Conservation (phyloP, 2,888 invertebrate genomes). For the Lithosia quadra region DNA sequence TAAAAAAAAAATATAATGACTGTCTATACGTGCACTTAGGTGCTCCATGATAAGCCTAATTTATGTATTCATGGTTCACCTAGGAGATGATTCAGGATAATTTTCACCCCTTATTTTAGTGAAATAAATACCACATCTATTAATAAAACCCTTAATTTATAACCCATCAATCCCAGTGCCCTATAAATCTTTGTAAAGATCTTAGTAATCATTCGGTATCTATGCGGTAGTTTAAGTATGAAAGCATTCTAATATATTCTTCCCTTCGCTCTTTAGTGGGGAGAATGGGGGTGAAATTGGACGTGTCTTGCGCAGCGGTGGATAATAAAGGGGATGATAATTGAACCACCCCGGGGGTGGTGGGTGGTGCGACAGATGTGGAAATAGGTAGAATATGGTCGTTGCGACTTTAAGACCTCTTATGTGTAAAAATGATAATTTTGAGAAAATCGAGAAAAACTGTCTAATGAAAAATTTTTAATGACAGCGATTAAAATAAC, state of each 20-base stretch:
- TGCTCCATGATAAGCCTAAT: too few relatives aligned
- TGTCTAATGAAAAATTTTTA: too few relatives aligned
- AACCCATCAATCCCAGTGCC: background rate
- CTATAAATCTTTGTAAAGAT: background rate
- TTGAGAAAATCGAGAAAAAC: too few relatives aligned
- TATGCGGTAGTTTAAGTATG: conserved; percentile 26
- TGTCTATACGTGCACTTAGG: too few relatives aligned
- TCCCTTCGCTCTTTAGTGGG: conserved; percentile 17
- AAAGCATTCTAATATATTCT: conserved; percentile 46
- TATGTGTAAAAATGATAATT: too few relatives aligned
- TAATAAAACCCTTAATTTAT: background rate
- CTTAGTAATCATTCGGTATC: background rate
- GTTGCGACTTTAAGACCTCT: too few relatives aligned
- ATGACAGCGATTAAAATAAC: too few relatives aligned
- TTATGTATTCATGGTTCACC: too few relatives aligned
- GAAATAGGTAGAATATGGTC: conserved; percentile 33
- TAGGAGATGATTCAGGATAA: too few relatives aligned
- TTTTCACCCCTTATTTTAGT: background rate
- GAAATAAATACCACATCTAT: background rate
- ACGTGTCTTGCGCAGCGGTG: conserved; percentile 50
- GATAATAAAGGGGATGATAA: conserved; percentile 51
- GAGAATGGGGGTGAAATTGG: conserved; percentile 45
- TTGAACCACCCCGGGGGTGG: conserved; percentile 41
- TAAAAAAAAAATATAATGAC: too few relatives aligned
- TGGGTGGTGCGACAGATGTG: conserved; percentile 19